Evolutionary conservation across 2,797 vertebrate genomes (phyloP).

Genomic region (Lithobates pipiens): DNA sequence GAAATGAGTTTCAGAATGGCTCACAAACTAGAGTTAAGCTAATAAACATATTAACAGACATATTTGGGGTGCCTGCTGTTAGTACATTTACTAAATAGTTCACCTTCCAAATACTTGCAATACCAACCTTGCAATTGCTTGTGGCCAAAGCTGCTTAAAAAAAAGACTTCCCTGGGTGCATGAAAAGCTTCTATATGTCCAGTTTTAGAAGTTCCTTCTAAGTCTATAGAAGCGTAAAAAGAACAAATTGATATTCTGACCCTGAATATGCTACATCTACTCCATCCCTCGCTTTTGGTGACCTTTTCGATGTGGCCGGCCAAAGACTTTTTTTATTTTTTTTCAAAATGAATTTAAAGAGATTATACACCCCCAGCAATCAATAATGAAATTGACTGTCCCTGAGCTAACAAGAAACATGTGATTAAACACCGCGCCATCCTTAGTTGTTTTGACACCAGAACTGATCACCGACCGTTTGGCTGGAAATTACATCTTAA

Average conservation of each 20-base stretch:
- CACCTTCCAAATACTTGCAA: no score
- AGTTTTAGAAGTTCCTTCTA: no score
- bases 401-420: conserved; percentile 38
- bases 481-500: conserved; percentile 42
- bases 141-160: no score
- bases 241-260: background rate
- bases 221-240: no score
- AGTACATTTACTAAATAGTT: no score
- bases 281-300: background rate
- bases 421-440: conserved; percentile 21
- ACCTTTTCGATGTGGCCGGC: background rate
- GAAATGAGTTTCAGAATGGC: no score
- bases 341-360: background rate
- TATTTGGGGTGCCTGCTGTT: no score
- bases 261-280: background rate
- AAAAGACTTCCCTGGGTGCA: no score
- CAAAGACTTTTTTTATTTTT: background rate
- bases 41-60: no score
- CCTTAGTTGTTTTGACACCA: conserved; percentile 24
- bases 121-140: no score
- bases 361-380: conserved; percentile 4
- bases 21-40: no score
- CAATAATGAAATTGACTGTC: conserved; percentile 36
- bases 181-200: no score
- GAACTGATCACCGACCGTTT: conserved; percentile 33